These are phyloP conservation scores for Cyanoramphus novaezelandiae DNA, from an alignment of 2,113 vertebrate genomes.

Conservation along the genomic window DNA sequence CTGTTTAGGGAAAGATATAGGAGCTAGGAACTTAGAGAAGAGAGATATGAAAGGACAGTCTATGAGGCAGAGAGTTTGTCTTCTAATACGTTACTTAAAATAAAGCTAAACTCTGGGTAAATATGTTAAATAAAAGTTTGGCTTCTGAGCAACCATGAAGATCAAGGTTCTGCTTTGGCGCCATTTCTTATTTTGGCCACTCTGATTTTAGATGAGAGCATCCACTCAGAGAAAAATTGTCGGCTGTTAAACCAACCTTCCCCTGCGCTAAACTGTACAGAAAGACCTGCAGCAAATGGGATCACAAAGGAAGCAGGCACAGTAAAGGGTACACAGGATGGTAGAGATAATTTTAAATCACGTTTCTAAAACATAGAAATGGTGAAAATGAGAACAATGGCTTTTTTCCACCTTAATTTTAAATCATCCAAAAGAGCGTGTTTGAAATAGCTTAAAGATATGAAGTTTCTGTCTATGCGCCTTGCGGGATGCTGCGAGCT, in stretches of 20 bases:
- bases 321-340: neutral
- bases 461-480: fast-evolving
- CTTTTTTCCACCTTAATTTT: neutral
- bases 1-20: neutral
- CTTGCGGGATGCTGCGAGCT: neutral
- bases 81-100: neutral
- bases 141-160: neutral
- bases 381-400: neutral
- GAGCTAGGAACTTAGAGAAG: neutral
- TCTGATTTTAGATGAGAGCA: neutral
- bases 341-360: neutral
- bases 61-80: neutral
- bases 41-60: neutral
- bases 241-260: neutral
- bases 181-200: neutral
- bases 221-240: neutral
- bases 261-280: neutral
- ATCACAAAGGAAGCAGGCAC: neutral
- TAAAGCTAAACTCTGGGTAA: neutral
- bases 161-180: neutral
- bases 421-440: neutral
- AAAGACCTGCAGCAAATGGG: neutral
- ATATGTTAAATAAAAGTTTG: neutral
- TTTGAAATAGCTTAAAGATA: neutral
- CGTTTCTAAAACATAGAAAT: neutral